phyloP scores from a whole-genome alignment of 2,888 invertebrate genomes.

The Vandiemenella viatica region DNA sequence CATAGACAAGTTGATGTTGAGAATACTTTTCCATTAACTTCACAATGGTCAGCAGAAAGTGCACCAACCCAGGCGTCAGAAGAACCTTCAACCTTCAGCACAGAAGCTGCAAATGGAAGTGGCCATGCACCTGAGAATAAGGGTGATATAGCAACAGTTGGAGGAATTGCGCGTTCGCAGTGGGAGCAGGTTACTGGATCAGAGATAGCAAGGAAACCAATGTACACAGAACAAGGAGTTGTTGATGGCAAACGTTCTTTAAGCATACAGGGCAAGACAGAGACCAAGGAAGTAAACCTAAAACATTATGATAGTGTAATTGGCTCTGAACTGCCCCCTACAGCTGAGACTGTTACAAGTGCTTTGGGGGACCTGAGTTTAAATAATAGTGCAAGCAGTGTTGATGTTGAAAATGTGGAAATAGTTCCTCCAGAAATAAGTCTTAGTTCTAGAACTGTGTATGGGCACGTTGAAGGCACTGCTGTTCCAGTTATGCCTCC shows the following conservation, averaged over 20 bases:
- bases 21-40: slow-evolving; percentile 19
- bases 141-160: neutral
- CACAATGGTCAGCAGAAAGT: slow-evolving; percentile 51
- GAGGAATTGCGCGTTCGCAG: neutral
- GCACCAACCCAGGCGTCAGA: slow-evolving; percentile 50
- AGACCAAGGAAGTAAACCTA: neutral
- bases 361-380: slow-evolving; percentile 9
- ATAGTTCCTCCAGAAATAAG: slow-evolving; percentile 19
- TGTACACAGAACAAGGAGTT: neutral
- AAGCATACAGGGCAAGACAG: neutral
- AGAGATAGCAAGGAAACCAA: neutral
- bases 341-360: slow-evolving; percentile 11
- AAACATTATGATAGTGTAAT: too few species aligned
- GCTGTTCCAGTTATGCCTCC: neutral
- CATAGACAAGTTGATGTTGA: neutral
- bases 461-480: neutral
- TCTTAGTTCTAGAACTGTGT: neutral
- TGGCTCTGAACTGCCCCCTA: neutral
- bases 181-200: neutral
- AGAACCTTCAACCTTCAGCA: slow-evolving; percentile 38
- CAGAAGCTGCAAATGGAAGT: neutral
- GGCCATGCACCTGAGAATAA: neutral
- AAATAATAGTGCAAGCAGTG: neutral
- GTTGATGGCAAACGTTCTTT: neutral
- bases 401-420: slow-evolving; percentile 24